Conservation (phyloP, 1,140 invertebrate genomes). For the Cardiocondyla obscurior region DNA sequence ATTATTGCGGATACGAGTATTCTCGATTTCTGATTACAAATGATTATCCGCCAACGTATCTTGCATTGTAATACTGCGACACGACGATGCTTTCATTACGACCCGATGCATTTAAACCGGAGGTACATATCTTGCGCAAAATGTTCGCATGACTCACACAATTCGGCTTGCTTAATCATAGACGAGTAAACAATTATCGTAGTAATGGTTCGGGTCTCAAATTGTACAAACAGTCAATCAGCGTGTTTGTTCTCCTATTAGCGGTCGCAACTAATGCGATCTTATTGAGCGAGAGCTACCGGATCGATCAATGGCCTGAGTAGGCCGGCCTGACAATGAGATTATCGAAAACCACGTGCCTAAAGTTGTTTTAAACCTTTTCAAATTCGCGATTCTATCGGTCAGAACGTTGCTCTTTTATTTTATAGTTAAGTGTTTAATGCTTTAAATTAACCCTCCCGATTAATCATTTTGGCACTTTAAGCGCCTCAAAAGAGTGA, state of each 20-base stretch:
- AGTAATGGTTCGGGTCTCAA: slow-evolving; percentile 1
- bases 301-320: background rate
- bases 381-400: background rate
- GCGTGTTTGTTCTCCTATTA: slow-evolving; percentile 43
- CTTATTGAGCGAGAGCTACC: slow-evolving; percentile 21
- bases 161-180: background rate
- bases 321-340: background rate
- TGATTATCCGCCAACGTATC: background rate
- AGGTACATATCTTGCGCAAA: background rate
- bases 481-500: background rate
- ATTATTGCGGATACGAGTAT: no score
- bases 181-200: slow-evolving; percentile 28
- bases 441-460: slow-evolving; percentile 4
- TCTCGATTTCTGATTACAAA: background rate
- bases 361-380: slow-evolving; percentile 10
- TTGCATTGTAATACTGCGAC: background rate
- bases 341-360: slow-evolving; percentile 26
- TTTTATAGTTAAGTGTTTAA: slow-evolving; percentile 9
- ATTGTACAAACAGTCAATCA: slow-evolving; percentile 46
- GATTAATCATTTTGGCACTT: background rate
- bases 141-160: background rate
- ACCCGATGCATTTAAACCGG: slow-evolving; percentile 5
- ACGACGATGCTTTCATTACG: background rate
- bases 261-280: slow-evolving; percentile 24
- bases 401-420: background rate